Conservation (phyloP, 2,797 vertebrate genomes). For the Thunnus albacares region DNA sequence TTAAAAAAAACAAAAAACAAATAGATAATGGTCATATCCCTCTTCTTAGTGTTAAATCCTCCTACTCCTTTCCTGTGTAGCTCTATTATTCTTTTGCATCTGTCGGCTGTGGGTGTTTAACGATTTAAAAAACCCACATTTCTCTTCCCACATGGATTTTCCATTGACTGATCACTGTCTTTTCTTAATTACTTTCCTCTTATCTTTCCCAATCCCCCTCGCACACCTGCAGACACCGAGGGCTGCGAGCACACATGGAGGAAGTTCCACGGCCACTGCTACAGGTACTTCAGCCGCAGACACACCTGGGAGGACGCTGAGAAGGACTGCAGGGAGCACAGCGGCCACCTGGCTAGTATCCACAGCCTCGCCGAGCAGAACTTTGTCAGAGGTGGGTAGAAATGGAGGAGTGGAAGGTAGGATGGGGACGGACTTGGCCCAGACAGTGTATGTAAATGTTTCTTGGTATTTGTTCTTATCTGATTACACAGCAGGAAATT, state of each 20-base stretch:
- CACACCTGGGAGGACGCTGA: slow-evolving; percentile 97
- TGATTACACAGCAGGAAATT: slow-evolving; percentile 25
- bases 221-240: slow-evolving; percentile 88
- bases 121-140: neutral
- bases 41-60: slow-evolving; percentile 19
- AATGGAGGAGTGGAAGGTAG: slow-evolving; percentile 14
- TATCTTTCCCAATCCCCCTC: neutral
- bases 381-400: slow-evolving; percentile 92
- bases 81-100: slow-evolving; percentile 17
- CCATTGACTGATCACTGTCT: slow-evolving; percentile 37
- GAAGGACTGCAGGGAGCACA: slow-evolving; percentile 93
- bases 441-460: neutral
- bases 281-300: slow-evolving; percentile 92
- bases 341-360: slow-evolving; percentile 94
- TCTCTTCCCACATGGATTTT: slow-evolving; percentile 39
- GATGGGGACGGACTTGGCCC: neutral
- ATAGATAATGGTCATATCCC: slow-evolving; percentile 12
- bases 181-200: slow-evolving; percentile 23
- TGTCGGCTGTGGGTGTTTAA: slow-evolving; percentile 34
- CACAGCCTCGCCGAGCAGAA: slow-evolving; percentile 92
- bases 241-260: slow-evolving; percentile 96
- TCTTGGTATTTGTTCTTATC: neutral
- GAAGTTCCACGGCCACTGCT: slow-evolving; percentile 98
- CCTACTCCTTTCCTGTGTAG: slow-evolving; percentile 3
- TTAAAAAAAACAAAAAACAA: slow-evolving; percentile 23